Base-by-base conservation (phyloP, 2,797 vertebrate genomes). In the Uromys caudimaculatus region DNA sequence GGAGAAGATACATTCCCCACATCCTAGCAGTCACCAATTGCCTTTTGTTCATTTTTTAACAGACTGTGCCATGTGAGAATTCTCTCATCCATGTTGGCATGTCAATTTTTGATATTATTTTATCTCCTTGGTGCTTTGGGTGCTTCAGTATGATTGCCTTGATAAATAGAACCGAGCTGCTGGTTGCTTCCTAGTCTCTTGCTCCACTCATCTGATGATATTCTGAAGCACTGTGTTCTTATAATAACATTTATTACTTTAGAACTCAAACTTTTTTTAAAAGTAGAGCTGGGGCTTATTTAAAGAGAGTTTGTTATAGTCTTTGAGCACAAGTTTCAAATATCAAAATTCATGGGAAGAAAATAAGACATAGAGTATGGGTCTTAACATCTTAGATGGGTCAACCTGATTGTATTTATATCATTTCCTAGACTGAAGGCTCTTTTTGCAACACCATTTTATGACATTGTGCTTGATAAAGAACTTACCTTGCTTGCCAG, bases 381-480 rank as follows among this genome's bases (percentile, higher is more conserved):
- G 14, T 87, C 11, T 41, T 10, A 24, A 56, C 24, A 54, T 56
- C n/a, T 41, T 29, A 41, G 23, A 11, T 41, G 50, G 54, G 2
- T 41, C 32, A n/a, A 19, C 14, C 4, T 71, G n/a, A 3, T 32
- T 71, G 93, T 44, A 56, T 91, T 94, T 90, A 71, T 23, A 32
- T 0, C 4, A 73, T 35, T 90, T 88, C 6, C 62, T 93, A 85
- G 23, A 64, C 0, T 6, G 0, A 47, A 23, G 11, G 21, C 8
- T 87, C 17, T 56, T 92, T 90, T 50, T 86, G 17, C 78, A 58
- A n/a, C 41, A 78, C 54, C 81, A 96, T 93, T 62, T 93, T 14
- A 75, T 2, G 41, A 19, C 35, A 54, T 32, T 78, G 2, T 69
- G 1, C 64, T 9, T 50, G 71, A 64, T 67, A 64, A 84, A 78